A percentile compares a stretch with the other conserved stretches of the same genome.
These are phyloP conservation scores for Hanleya hanleyi DNA, from an alignment of 2,888 invertebrate species.

Conservation along the genomic window DNA sequence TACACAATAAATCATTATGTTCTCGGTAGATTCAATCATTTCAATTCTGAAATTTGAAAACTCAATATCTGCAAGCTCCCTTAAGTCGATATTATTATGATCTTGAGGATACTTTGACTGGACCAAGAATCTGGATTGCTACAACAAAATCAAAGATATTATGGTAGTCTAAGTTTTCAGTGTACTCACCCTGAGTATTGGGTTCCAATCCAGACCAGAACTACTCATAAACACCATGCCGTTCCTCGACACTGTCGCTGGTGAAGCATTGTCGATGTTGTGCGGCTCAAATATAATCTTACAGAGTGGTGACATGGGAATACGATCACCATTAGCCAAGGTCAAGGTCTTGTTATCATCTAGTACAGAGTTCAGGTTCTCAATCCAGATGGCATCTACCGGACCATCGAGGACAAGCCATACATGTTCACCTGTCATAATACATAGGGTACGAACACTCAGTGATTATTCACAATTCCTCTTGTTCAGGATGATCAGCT, in stretches of 20 bases:
- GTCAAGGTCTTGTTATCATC: constrained; percentile 78
- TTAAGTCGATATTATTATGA: too few relatives aligned
- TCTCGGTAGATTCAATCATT: too few relatives aligned
- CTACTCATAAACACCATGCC: constrained; percentile 94
- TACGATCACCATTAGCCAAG: constrained; percentile 92
- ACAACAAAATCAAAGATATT: too few relatives aligned
- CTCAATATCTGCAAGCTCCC: too few relatives aligned
- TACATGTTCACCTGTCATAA: constrained; percentile 87
- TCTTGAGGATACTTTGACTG: too few relatives aligned
- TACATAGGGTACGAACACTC: too few relatives aligned
- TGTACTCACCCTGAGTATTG: constrained; percentile 85
- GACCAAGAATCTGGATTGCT: too few relatives aligned
- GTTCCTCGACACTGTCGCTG: constrained; percentile 95
- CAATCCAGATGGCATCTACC: constrained; percentile 74
- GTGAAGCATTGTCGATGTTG: constrained; percentile 98
- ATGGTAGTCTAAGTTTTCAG: too few relatives aligned
- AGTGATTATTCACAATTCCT: too few relatives aligned
- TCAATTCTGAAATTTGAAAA: too few relatives aligned
- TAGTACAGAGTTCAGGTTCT: constrained; percentile 74
- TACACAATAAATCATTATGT: too few relatives aligned
- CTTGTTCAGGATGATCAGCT: too few relatives aligned
- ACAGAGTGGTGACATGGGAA: constrained; percentile 94
- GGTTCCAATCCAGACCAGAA: constrained; percentile 93
- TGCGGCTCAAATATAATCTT: constrained; percentile 98
- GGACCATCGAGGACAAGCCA: constrained; percentile 85